phyloP scores from a whole-genome alignment of 1,140 invertebrate species.

The Pogonomyrmex barbatus region DNA sequence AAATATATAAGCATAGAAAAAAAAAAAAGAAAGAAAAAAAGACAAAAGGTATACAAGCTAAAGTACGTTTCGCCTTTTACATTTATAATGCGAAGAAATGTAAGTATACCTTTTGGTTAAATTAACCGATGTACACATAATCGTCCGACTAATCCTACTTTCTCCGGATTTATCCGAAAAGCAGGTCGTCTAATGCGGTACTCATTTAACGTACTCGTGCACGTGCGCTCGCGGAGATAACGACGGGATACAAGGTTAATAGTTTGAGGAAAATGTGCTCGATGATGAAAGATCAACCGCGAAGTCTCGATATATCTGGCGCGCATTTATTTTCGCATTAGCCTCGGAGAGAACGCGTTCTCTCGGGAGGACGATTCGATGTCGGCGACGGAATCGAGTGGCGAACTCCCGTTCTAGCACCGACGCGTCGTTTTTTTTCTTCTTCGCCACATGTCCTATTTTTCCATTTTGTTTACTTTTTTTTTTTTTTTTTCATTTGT shows the following conservation, averaged over 20 bases:
- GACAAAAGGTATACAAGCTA: too few species aligned
- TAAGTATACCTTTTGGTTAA: neutral
- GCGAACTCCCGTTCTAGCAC: neutral
- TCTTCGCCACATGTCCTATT: conserved; percentile 13
- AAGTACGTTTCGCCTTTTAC: neutral
- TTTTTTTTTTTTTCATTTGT: neutral
- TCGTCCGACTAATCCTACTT: neutral
- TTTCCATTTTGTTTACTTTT: conserved; percentile 59
- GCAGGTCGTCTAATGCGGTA: neutral
- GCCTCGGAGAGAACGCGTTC: neutral
- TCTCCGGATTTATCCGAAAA: neutral
- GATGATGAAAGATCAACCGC: conserved; percentile 9
- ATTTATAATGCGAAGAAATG: neutral
- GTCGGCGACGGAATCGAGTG: neutral
- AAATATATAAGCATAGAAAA: neutral
- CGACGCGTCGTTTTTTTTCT: neutral
- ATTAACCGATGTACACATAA: neutral
- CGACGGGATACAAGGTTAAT: neutral
- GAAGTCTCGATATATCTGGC: neutral
- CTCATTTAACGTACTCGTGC: neutral
- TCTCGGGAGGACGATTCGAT: neutral
- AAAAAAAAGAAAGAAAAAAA: neutral
- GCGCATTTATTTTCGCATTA: conserved; percentile 1
- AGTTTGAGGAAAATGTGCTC: neutral
- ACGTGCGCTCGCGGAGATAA: neutral